These are phyloP conservation scores for Peromyscus eremicus DNA, from an alignment of 2,797 vertebrate genomes.

Conservation along the genomic window DNA sequence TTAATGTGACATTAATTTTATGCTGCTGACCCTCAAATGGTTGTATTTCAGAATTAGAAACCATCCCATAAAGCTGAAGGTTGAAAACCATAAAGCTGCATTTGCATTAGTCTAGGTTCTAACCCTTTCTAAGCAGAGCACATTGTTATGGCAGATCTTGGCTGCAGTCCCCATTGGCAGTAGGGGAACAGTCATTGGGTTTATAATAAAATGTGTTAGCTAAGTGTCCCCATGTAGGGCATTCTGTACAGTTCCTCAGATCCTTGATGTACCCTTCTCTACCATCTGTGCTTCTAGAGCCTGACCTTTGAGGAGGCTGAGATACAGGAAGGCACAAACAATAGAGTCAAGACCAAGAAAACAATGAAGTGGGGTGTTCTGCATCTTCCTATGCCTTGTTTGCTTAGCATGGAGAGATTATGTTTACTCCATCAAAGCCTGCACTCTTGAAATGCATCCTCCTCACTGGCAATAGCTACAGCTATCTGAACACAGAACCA, in stretches of 20 bases:
- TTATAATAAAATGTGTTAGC: background rate
- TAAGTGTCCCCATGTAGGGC: background rate
- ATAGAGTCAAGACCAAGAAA: background rate
- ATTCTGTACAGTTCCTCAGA: background rate
- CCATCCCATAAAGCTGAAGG: background rate
- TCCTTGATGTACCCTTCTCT: background rate
- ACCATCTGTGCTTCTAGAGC: background rate
- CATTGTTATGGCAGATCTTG: background rate
- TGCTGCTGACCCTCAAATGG: background rate
- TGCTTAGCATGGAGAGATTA: background rate
- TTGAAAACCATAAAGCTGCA: background rate
- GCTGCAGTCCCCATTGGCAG: background rate
- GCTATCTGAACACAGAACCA: background rate
- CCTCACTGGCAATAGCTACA: background rate
- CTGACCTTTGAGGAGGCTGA: background rate
- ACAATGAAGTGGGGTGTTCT: background rate
- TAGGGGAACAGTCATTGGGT: background rate
- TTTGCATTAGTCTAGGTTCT: background rate
- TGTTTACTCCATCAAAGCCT: background rate
- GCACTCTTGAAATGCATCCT: background rate
- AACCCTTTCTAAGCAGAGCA: constrained; percentile 41
- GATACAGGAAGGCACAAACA: background rate
- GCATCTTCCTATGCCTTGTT: background rate
- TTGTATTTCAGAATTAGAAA: background rate
- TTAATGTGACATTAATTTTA: constrained; percentile 56